Base-by-base conservation (phyloP, 2,113 vertebrate species). In the Australoheros scitulus region DNA sequence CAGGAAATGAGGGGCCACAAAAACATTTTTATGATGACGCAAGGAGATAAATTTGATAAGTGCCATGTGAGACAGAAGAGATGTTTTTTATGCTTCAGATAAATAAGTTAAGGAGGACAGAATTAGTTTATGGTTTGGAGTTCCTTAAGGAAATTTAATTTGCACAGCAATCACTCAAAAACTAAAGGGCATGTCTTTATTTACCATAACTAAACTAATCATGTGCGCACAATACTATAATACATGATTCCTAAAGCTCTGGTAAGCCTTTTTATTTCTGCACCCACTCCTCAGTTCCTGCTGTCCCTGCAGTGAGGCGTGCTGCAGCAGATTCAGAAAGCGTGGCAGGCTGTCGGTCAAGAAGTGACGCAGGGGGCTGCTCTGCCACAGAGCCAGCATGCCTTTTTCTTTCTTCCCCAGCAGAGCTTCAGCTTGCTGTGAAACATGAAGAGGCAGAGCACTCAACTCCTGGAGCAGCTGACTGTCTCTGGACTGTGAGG, bases 281-380 rank as follows among this genome's bases (percentile, higher is more conserved):
- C 9, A 92, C 97, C 97, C 92, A 98, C 96, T 94, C 88, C 94
- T 96, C 64, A 98, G 93, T 76, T 97, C 97, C 5, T 94, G 94
- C 75, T 92, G 93, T 76, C 96, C 91, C 87, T 97, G 95, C 65
- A 91, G 92, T 13, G 96, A 94, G 9, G 87, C 13, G 0, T 79
- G 92, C 65, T 95, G 95, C 82, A 97, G 87, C 82, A 92, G 91
- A 10, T 65, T 47, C 60, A 97, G 95, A 32, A 91, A 91, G 34
- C 84, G 82, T 0, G 93, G 96, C 60, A 97, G 70, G 63, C 80
- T 84, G 22, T 65, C 68, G 2, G 93, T 95, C 61, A 97, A 41
- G 1, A 50, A 1, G 41, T 76, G 87, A 20, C 93, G 52, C 1
- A 95, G 79, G 5, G 50, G 58, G 41, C 96, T 94, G 47, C 55